phyloP scores from a whole-genome alignment of 2,888 invertebrate genomes.

The Cylloceria caligata region DNA sequence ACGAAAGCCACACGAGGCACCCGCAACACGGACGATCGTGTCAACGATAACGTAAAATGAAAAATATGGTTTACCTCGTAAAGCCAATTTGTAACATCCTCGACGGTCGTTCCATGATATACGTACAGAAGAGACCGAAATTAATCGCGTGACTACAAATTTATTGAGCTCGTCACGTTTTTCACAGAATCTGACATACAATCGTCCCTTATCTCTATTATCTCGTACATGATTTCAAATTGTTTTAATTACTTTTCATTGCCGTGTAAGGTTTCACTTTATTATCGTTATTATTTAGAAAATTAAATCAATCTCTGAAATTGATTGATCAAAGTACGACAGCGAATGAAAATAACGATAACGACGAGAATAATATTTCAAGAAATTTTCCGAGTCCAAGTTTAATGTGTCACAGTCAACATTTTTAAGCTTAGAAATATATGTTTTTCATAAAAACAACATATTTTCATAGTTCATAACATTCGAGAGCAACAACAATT shows the following conservation, averaged over 20 bases:
- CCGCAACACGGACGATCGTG: constrained; percentile 64
- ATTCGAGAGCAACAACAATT: too few relatives aligned
- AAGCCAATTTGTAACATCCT: constrained; percentile 71
- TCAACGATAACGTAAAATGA: constrained; percentile 68
- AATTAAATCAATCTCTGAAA: too few relatives aligned
- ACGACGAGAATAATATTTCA: too few relatives aligned
- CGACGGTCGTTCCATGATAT: constrained; percentile 36
- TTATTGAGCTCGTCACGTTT: constrained; percentile 38
- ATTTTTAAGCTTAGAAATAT: too few relatives aligned
- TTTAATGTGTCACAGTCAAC: too few relatives aligned
- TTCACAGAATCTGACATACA: not conserved
- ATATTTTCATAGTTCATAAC: too few relatives aligned
- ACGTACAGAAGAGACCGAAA: constrained; percentile 27
- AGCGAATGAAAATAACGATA: too few relatives aligned
- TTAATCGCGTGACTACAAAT: constrained; percentile 60
- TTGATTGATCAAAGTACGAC: too few relatives aligned
- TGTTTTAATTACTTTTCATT: not conserved
- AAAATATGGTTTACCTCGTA: constrained; percentile 69
- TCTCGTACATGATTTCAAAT: constrained; percentile 27
- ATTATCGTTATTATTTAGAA: too few relatives aligned
- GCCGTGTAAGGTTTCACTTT: not conserved
- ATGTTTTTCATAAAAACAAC: too few relatives aligned
- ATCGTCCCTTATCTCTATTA: constrained; percentile 18
- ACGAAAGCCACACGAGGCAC: constrained; percentile 56
- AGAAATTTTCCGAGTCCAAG: too few relatives aligned